phyloP scores from a whole-genome alignment of 2,797 vertebrate species.

The Cynopterus sphinx region DNA sequence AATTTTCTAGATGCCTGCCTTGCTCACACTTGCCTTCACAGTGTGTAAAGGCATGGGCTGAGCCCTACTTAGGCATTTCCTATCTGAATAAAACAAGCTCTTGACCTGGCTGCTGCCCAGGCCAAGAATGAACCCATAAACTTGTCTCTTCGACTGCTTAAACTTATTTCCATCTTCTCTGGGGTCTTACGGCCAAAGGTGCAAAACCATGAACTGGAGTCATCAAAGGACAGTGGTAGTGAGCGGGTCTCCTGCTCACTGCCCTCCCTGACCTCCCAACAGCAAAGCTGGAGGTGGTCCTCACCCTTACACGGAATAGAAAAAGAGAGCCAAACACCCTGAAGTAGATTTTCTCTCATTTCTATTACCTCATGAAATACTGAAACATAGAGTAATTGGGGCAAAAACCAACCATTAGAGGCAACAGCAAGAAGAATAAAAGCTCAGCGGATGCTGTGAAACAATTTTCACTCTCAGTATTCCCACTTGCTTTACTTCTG shows the following conservation, averaged over 20 bases:
- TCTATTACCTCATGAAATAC: not conserved
- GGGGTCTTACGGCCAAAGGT: not conserved
- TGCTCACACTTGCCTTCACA: not conserved
- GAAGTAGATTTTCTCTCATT: not conserved
- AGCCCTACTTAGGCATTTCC: accelerated
- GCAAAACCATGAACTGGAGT: too few relatives aligned
- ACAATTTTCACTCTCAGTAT: not conserved
- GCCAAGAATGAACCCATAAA: not conserved
- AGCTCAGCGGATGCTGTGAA: not conserved
- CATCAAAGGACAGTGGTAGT: accelerated
- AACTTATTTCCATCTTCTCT: not conserved
- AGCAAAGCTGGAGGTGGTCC: not conserved
- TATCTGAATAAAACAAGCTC: not conserved
- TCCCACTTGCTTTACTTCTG: not conserved
- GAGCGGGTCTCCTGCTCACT: not conserved
- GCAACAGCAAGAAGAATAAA: not conserved
- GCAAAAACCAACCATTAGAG: not conserved
- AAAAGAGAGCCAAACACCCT: not conserved
- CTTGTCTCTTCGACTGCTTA: not conserved
- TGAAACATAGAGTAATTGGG: not conserved
- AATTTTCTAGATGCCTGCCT: not conserved
- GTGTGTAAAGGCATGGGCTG: accelerated
- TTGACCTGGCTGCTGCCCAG: not conserved
- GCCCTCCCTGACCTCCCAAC: not conserved
- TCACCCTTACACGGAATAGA: accelerated